Evolutionary conservation across 2,797 vertebrate genomes (phyloP).

Genomic region (Synanceia verrucosa): DNA sequence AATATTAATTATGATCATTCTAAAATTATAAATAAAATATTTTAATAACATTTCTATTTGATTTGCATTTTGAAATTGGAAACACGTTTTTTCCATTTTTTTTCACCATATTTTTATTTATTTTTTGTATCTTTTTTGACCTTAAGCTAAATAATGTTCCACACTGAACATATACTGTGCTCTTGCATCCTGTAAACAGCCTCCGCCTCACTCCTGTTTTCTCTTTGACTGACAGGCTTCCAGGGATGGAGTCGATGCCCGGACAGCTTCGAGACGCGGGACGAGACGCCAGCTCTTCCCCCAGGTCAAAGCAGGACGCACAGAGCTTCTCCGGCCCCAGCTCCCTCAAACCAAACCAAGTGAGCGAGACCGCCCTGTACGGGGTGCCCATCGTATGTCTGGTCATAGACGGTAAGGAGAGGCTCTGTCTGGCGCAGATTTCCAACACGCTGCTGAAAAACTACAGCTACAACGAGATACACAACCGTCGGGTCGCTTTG

Average conservation of each 20-base stretch:
- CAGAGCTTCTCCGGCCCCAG: constrained; percentile 86
- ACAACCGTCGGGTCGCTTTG: constrained; percentile 90
- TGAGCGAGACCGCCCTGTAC: constrained; percentile 94
- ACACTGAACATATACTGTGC: neutral
- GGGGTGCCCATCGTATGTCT: constrained; percentile 95
- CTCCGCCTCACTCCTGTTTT: constrained; percentile 5
- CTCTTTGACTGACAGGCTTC: constrained; percentile 69
- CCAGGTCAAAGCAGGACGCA: constrained; percentile 89
- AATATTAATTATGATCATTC: neutral
- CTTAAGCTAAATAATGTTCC: neutral
- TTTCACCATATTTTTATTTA: neutral
- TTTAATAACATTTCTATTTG: neutral
- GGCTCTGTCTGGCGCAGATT: constrained; percentile 92
- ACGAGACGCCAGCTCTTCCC: constrained; percentile 89
- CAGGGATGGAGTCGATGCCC: constrained; percentile 93
- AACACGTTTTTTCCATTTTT: neutral
- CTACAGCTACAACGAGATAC: constrained; percentile 95
- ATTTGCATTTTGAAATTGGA: neutral
- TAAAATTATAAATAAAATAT: neutral
- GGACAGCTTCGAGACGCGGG: constrained; percentile 89
- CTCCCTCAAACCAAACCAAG: constrained; percentile 94
- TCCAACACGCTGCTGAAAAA: constrained; percentile 92
- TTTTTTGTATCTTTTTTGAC: neutral
- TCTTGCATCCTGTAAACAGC: neutral
- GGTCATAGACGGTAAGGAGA: constrained; percentile 96